Evolutionary conservation across 1,140 invertebrate species (phyloP).

Genomic region (Papilio polyxenes): DNA sequence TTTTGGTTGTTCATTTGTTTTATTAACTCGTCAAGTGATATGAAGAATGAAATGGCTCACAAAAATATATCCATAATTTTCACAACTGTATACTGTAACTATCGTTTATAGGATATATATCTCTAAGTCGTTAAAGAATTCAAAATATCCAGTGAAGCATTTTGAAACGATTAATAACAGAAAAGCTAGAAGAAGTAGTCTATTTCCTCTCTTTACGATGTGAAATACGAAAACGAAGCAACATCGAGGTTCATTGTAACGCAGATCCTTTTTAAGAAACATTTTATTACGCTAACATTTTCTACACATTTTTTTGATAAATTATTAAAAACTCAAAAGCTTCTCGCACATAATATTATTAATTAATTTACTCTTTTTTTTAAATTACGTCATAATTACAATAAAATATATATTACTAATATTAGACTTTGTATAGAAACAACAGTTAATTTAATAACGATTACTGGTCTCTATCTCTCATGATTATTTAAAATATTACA

Average conservation of each 20-base stretch:
- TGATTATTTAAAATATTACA: no score
- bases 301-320: not conserved
- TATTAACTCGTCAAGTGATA: no score
- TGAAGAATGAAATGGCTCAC: not conserved
- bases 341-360: no score
- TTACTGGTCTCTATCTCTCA: no score
- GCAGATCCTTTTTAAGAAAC: slow-evolving; percentile 48
- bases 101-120: not conserved
- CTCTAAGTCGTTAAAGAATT: not conserved
- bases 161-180: not conserved
- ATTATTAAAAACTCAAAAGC: not conserved
- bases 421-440: no score
- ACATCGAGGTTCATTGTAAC: slow-evolving; percentile 52
- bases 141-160: not conserved
- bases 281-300: slow-evolving; percentile 49
- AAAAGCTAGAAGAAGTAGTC: slow-evolving; percentile 42
- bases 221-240: slow-evolving; percentile 50
- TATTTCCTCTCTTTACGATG: slow-evolving; percentile 43
- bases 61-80: not conserved
- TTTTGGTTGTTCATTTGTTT: not conserved
- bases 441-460: no score
- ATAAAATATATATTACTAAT: no score
- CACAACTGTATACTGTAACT: not conserved
- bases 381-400: no score
- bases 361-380: no score